Evolutionary conservation across 2,888 invertebrate genomes (phyloP).

Genomic region (Campopleginae sp.): DNA sequence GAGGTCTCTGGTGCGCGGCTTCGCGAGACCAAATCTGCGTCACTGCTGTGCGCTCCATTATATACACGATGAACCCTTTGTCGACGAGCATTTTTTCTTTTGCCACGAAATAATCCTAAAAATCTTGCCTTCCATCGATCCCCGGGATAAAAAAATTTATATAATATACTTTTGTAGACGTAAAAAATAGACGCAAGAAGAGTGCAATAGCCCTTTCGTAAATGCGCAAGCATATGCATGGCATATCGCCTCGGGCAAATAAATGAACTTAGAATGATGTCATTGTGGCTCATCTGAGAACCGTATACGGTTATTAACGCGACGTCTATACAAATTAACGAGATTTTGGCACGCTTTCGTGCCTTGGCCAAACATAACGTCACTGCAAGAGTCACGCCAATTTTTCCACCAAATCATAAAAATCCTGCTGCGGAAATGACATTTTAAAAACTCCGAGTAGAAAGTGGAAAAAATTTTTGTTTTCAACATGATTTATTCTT

Average conservation of each 20-base stretch:
- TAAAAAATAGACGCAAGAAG: too few species aligned
- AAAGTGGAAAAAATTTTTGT: background rate
- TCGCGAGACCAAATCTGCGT: conserved; percentile 6
- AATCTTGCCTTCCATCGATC: background rate
- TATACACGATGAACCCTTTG: conserved; percentile 26
- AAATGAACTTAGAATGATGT: conserved; percentile 62
- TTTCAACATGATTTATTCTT: background rate
- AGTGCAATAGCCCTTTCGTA: too few species aligned
- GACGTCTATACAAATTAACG: background rate
- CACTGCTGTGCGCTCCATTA: conserved; percentile 25
- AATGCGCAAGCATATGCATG: too few species aligned
- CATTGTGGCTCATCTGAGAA: conserved; percentile 63
- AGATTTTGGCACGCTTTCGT: background rate
- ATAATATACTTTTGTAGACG: background rate
- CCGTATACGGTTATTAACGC: conserved; percentile 64
- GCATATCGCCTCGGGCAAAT: conserved; percentile 26
- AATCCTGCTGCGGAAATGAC: background rate
- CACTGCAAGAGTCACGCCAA: background rate
- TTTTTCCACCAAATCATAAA: background rate
- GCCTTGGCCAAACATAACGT: background rate
- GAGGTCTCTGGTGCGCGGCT: conserved; percentile 23
- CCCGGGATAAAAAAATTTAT: background rate
- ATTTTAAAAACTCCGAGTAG: too few species aligned
- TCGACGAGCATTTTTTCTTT: conserved; percentile 5
- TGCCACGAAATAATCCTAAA: background rate